Percentiles rank a stretch among this genome's conserved stretches.
Conservation (phyloP, 1,140 invertebrate genomes). For the Saccostrea cuccullata region DNA sequence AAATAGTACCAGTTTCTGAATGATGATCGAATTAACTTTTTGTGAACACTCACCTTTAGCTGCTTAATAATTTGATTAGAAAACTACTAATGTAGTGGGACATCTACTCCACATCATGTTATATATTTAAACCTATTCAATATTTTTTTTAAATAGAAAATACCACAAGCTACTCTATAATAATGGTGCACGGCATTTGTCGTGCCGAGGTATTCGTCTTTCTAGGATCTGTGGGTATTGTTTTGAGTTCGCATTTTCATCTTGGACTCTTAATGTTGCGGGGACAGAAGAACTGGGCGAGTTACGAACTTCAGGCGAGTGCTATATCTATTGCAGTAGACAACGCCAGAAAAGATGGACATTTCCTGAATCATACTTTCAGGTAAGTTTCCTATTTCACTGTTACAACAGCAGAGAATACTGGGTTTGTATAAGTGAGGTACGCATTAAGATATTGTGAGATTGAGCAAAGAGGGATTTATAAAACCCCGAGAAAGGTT, state of each 20-base stretch:
- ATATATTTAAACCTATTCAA: too few relatives aligned
- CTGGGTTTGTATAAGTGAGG: too few relatives aligned
- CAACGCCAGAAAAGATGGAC: conserved; percentile 2
- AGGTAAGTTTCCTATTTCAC: background rate
- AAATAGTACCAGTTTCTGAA: too few relatives aligned
- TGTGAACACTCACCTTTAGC: too few relatives aligned
- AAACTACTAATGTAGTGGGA: too few relatives aligned
- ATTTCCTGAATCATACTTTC: background rate
- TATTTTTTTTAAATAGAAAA: background rate
- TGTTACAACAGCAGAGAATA: too few relatives aligned
- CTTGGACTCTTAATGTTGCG: background rate
- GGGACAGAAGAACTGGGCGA: background rate
- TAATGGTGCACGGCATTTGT: background rate
- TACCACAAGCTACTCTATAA: background rate
- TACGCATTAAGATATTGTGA: too few relatives aligned
- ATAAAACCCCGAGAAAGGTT: too few relatives aligned
- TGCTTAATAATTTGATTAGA: too few relatives aligned
- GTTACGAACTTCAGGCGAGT: background rate
- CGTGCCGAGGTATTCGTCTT: background rate
- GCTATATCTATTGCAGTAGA: conserved; percentile 10
- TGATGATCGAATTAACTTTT: too few relatives aligned
- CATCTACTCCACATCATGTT: too few relatives aligned
- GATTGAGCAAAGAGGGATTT: too few relatives aligned
- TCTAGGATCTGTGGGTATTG: background rate
- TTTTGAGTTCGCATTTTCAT: background rate